A percentile compares a stretch with the other conserved stretches of the same genome.
Evolutionary conservation across 2,888 invertebrate species (phyloP).

Genomic region (Hydriomena furcata): DNA sequence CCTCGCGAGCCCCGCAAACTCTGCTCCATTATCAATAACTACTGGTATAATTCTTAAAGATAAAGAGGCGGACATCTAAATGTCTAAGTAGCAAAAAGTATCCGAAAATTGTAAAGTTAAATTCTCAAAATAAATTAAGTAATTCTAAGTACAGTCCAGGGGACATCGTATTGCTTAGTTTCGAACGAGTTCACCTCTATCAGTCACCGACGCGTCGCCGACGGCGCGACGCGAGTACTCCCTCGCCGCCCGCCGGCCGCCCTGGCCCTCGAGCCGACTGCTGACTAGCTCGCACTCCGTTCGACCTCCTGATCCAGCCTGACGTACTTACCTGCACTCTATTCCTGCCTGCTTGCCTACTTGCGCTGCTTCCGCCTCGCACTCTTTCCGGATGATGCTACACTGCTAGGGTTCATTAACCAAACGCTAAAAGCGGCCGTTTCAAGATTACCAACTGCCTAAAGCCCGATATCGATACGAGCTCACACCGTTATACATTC

Average conservation of each 20-base stretch:
- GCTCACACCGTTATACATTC: conserved; percentile 71
- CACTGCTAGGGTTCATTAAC: conserved; percentile 69
- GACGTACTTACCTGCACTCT: conserved; percentile 39
- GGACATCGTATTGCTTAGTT: conserved; percentile 74
- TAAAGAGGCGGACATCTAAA: conserved; percentile 78
- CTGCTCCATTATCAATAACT: conserved; percentile 51
- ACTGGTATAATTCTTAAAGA: conserved; percentile 68
- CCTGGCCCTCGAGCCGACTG: conserved; percentile 61
- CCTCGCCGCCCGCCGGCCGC: conserved; percentile 49
- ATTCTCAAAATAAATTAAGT: conserved; percentile 82
- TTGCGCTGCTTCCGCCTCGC: conserved; percentile 59
- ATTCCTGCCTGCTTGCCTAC: conserved; percentile 24
- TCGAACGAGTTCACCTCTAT: conserved; percentile 70
- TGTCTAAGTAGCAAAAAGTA: conserved; percentile 75
- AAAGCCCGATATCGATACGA: conserved; percentile 68
- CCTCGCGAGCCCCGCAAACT: conserved; percentile 49
- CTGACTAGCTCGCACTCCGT: conserved; percentile 55
- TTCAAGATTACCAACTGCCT: conserved; percentile 74
- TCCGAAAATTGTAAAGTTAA: conserved; percentile 77
- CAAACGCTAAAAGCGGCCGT: conserved; percentile 70
- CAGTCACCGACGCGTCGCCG: conserved; percentile 78
- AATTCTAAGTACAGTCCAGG: conserved; percentile 81
- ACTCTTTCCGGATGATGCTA: conserved; percentile 57
- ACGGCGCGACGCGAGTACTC: conserved; percentile 40
- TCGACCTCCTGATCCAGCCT: conserved; percentile 48